These are phyloP conservation scores for Smithornis capensis DNA, from an alignment of 2,113 vertebrate genomes.

Conservation along the genomic window DNA sequence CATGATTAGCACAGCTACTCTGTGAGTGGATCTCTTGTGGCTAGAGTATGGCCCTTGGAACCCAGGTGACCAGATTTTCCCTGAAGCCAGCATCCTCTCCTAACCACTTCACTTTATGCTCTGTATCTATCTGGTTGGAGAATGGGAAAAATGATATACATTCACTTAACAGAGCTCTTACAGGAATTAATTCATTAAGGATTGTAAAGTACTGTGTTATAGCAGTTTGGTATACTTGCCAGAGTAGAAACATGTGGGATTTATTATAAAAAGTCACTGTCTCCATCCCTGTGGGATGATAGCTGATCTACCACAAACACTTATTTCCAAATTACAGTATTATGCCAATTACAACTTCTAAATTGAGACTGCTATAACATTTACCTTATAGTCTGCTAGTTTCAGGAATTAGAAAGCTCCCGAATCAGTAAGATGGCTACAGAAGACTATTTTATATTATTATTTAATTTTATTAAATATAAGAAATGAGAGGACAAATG, in stretches of 20 bases:
- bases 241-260: slow-evolving; percentile 13
- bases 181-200: slow-evolving; percentile 25
- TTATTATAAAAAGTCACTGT: slow-evolving; percentile 57
- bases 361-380: background rate
- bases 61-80: background rate
- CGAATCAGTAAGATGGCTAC: background rate
- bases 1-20: background rate
- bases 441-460: background rate
- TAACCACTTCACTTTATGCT: background rate
- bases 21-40: background rate
- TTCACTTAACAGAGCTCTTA: background rate
- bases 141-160: background rate
- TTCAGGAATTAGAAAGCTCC: slow-evolving; percentile 7
- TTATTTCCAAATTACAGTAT: slow-evolving; percentile 36
- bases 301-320: slow-evolving; percentile 42
- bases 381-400: slow-evolving; percentile 29
- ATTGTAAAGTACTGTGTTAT: background rate
- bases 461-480: background rate
- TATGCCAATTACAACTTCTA: slow-evolving; percentile 22
- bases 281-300: slow-evolving; percentile 32
- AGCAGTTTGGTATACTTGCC: background rate
- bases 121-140: background rate
- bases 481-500: background rate
- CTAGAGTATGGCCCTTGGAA: background rate
- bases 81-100: background rate